Percentiles rank a stretch among this genome's conserved stretches.
Conservation (phyloP, 2,797 vertebrate genomes). For the Sebastes goodei region DNA sequence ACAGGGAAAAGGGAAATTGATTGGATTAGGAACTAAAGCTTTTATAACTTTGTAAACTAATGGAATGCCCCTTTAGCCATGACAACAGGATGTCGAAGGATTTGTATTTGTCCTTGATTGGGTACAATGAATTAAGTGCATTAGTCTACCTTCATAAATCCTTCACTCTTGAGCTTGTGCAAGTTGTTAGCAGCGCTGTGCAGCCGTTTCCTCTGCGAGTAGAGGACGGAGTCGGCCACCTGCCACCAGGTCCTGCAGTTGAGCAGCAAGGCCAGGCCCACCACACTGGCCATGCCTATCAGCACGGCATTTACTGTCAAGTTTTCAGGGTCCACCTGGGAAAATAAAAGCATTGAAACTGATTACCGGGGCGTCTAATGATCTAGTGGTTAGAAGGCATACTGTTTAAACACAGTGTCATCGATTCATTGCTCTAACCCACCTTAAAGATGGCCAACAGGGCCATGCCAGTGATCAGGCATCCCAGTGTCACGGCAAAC, state of each 20-base stretch:
- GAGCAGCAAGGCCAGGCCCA: conserved; percentile 91
- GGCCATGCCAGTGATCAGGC: conserved; percentile 89
- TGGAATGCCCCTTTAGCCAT: neutral
- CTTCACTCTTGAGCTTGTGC: conserved; percentile 95
- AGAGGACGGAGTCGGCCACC: conserved; percentile 93
- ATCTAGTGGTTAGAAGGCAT: neutral
- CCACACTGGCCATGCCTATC: conserved; percentile 89
- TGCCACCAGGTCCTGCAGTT: conserved; percentile 98
- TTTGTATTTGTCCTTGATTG: neutral
- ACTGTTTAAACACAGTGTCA: neutral
- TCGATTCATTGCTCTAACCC: neutral
- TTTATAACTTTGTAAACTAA: conserved; percentile 9
- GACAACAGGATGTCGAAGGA: conserved; percentile 4
- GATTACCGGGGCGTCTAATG: neutral
- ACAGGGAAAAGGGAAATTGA: neutral
- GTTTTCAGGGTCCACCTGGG: conserved; percentile 86
- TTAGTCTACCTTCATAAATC: conserved; percentile 94
- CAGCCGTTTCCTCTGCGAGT: conserved; percentile 95
- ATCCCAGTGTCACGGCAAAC: conserved; percentile 90
- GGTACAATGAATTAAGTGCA: neutral
- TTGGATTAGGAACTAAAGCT: conserved; percentile 11
- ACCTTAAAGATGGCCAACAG: conserved; percentile 92
- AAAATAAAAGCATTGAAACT: neutral
- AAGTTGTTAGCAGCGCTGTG: conserved; percentile 93
- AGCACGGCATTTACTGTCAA: conserved; percentile 93